Conservation (phyloP, 2,888 invertebrate genomes). For the Chrysolina haemoptera region DNA sequence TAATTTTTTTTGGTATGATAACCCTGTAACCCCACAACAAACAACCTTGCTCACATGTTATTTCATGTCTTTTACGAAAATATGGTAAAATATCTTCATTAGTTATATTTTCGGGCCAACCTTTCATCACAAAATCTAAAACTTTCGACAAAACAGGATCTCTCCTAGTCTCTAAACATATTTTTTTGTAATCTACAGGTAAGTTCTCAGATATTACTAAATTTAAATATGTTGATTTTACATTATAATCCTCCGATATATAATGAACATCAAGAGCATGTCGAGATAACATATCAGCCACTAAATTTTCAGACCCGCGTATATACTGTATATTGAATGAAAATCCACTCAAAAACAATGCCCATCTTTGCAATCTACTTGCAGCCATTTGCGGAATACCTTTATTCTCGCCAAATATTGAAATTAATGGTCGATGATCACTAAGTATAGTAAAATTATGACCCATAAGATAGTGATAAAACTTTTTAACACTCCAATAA, state of each 20-base stretch:
- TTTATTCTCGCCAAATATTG: constrained; percentile 34
- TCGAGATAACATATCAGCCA: background rate
- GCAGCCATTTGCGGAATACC: constrained; percentile 34
- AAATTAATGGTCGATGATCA: constrained; percentile 41
- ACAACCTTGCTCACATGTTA: background rate
- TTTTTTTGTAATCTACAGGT: constrained; percentile 5
- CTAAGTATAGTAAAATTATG: constrained; percentile 32
- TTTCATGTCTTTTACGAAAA: background rate
- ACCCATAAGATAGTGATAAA: constrained; percentile 35
- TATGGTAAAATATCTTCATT: background rate
- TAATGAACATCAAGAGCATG: background rate
- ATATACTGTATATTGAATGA: constrained; percentile 22
- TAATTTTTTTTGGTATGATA: no score
- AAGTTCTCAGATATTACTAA: background rate
- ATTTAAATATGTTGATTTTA: background rate
- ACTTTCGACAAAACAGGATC: constrained; percentile 4
- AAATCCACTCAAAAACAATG: constrained; percentile 25
- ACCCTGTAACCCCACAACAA: no score
- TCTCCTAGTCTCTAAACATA: background rate
- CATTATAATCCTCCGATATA: background rate
- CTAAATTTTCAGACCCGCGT: constrained; percentile 19
- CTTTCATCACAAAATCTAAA: background rate
- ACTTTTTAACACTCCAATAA: constrained; percentile 29
- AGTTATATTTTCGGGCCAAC: background rate
- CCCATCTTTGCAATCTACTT: constrained; percentile 41